phyloP scores from a whole-genome alignment of 2,797 vertebrate genomes.

The Carcharodon carcharias region DNA sequence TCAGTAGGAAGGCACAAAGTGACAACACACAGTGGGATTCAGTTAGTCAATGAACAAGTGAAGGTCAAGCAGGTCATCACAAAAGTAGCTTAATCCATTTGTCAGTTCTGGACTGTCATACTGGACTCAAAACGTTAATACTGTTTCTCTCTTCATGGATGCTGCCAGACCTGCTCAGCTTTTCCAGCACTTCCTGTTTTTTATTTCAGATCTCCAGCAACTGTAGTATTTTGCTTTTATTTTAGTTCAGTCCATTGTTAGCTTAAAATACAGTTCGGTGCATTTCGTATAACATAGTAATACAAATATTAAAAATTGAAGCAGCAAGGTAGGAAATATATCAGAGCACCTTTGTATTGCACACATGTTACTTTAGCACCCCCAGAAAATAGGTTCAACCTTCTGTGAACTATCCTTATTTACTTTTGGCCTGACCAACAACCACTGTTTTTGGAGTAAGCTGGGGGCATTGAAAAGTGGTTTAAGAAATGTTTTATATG shows the following conservation, averaged over 20 bases:
- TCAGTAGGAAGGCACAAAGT: neutral
- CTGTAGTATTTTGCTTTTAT: too few species aligned
- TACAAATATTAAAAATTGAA: neutral
- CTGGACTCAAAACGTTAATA: too few species aligned
- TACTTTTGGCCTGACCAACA: neutral
- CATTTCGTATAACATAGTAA: neutral
- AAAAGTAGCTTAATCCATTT: neutral
- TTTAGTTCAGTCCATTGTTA: neutral
- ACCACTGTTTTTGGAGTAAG: neutral
- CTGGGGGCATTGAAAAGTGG: neutral
- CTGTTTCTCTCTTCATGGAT: too few species aligned
- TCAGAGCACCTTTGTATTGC: neutral
- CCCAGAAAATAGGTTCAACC: neutral
- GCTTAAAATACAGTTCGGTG: neutral
- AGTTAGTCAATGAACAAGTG: neutral
- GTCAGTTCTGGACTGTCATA: too few species aligned
- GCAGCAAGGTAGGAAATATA: neutral
- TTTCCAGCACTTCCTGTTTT: too few species aligned
- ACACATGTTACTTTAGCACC: neutral
- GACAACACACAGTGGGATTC: neutral
- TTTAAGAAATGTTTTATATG: neutral
- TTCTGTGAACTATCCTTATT: neutral
- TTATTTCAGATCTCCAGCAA: too few species aligned
- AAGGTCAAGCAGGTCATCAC: neutral
- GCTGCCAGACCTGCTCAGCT: too few species aligned